Conservation (phyloP, 1,140 invertebrate species). For the Pseudomyrmex flavicornis region DNA sequence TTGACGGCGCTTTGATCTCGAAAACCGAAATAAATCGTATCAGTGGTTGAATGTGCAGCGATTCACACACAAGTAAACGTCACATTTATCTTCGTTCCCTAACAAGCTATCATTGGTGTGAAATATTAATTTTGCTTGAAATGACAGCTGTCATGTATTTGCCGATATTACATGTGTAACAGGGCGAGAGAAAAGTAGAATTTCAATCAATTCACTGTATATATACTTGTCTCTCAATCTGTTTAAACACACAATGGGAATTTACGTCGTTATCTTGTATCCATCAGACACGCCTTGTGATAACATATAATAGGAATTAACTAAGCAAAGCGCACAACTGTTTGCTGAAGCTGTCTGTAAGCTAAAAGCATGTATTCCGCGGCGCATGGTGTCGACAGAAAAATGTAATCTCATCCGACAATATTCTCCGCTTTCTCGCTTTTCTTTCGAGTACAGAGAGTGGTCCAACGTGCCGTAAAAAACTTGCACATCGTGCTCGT, state of each 20-base stretch:
- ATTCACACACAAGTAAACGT: neutral
- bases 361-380: constrained; percentile 25
- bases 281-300: neutral
- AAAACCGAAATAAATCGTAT: constrained; percentile 18
- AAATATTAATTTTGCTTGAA: constrained; percentile 22
- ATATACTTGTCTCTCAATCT: neutral
- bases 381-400: constrained; percentile 5
- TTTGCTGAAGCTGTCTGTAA: neutral
- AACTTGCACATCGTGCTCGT: constrained; percentile 45
- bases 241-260: neutral
- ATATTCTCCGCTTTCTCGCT: constrained; percentile 42
- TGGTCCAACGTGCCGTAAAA: constrained; percentile 28
- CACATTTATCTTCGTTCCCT: constrained; percentile 12
- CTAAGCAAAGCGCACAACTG: neutral
- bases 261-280: neutral
- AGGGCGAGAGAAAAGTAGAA: neutral
- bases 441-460: constrained; percentile 31
- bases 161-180: neutral
- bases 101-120: neutral
- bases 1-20: constrained; percentile 44
- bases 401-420: constrained; percentile 37
- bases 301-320: constrained; percentile 5
- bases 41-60: constrained; percentile 1
- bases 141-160: neutral
- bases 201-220: constrained; percentile 14